Base-by-base conservation (phyloP, 2,888 invertebrate species). In the Drosophila subquinaria region DNA sequence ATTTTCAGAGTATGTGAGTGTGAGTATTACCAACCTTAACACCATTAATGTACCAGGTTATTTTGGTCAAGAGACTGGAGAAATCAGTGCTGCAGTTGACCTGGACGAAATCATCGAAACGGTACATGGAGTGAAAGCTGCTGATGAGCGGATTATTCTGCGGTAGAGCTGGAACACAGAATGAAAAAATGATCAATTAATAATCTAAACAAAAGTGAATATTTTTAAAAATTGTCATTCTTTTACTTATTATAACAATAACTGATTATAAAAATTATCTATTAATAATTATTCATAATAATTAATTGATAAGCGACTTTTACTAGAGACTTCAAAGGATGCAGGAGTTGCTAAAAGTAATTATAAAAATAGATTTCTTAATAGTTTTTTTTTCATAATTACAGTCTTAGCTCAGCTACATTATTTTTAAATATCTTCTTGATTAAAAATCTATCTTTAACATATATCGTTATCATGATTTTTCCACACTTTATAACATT, bases 1-100 rank as follows among this genome's bases (percentile, higher is more conserved):
- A 13, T 33, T 30, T 0, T 30, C 8, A 13, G 1, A 11, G 38
- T 3, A 15, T 15, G 27, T 9, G 15, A 4, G 6, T 27, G 3
- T 11, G 15, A 43, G 23, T 33, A 1, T n/a, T 38, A 64, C 73
- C 55, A 68, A 92, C 92, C 90, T 90, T 84, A 13, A 90, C 77
- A 40, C 89, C 91, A 76, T 92, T 92, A 48, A 92, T 90, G 51
- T 88, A 91, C 92, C 92, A 92, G 13, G 86, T 87, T 11, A 92
- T 77, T 17, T 78, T 81, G 33, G 92, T 91, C 57, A 89, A 78
- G 20, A 92, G 89, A 73, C 91, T 92, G 23, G 92, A 91, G 67
- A 89, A 92, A 68, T 92, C 92, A 6, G 92, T 90, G 73, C 90
- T 90, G 69, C 92, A 92, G 70, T 92, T 92, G 53, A 92, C 92